These are phyloP conservation scores for Nymphicus hollandicus DNA, from an alignment of 2,113 vertebrate species.

Conservation along the genomic window DNA sequence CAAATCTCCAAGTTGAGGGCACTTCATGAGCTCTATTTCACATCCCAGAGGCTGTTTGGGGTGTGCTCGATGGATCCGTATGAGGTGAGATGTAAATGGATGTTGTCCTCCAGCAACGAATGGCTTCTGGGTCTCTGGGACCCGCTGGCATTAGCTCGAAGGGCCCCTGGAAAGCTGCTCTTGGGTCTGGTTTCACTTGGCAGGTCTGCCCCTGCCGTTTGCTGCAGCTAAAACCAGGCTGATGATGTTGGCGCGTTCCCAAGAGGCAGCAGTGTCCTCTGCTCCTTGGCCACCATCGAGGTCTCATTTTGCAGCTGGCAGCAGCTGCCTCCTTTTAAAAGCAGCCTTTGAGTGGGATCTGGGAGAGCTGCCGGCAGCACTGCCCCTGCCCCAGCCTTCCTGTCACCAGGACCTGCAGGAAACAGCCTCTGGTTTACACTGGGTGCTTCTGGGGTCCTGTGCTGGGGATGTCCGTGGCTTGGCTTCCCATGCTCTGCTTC, in stretches of 20 bases:
- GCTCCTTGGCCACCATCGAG: not conserved
- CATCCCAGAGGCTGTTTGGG: not conserved
- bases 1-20: not conserved
- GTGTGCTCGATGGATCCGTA: not conserved
- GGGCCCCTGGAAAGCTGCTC: not conserved
- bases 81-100: not conserved
- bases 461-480: not conserved
- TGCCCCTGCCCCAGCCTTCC: not conserved
- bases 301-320: not conserved
- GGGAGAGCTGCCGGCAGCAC: not conserved
- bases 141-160: not conserved
- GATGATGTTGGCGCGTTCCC: not conserved
- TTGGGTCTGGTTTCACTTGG: not conserved
- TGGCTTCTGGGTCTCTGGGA: not conserved
- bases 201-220: not conserved
- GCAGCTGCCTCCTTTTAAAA: conserved; percentile 13
- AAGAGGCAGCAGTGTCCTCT: not conserved
- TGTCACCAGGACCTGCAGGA: not conserved
- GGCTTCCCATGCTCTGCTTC: not conserved
- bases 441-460: not conserved
- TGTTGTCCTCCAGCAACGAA: not conserved
- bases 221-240: conserved; percentile 1
- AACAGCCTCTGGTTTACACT: not conserved
- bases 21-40: not conserved
- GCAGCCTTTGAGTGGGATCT: not conserved